Conservation (phyloP, 2,888 invertebrate species). For the Hemaris fuciformis region DNA sequence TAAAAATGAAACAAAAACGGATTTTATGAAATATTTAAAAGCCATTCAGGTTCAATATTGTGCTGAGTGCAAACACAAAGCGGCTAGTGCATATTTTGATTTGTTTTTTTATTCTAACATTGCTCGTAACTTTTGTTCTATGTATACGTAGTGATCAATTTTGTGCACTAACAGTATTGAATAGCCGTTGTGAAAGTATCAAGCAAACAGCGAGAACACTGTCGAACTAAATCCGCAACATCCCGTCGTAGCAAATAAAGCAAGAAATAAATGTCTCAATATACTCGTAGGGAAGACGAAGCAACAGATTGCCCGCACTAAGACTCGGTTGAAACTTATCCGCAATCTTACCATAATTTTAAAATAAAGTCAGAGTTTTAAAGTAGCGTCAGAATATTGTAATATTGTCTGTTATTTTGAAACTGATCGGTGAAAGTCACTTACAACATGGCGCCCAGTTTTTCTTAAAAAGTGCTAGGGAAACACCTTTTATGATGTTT, state of each 20-base stretch:
- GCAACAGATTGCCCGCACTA: slow-evolving; percentile 34
- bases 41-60: not conserved
- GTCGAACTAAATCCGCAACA: slow-evolving; percentile 30
- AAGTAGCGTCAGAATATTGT: too few relatives aligned
- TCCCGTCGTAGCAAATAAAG: slow-evolving; percentile 41
- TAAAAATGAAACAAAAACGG: not conserved
- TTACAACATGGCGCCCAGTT: too few relatives aligned
- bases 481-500: too few relatives aligned
- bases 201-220: slow-evolving; percentile 33
- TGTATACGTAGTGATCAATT: not conserved
- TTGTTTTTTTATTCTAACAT: not conserved
- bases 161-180: slow-evolving; percentile 26
- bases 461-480: too few relatives aligned
- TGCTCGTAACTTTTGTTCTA: not conserved
- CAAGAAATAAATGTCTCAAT: slow-evolving; percentile 49
- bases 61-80: not conserved
- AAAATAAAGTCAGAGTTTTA: too few relatives aligned
- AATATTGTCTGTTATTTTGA: too few relatives aligned
- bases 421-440: too few relatives aligned
- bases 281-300: slow-evolving; percentile 37
- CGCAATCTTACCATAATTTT: not conserved
- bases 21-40: not conserved
- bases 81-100: not conserved
- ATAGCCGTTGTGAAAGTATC: slow-evolving; percentile 35
- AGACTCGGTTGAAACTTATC: slow-evolving; percentile 9